Evolutionary conservation across 2,888 invertebrate genomes (phyloP), one percentile per base, ranked within the genome.

Genomic region (Drosophila putrida): DNA sequence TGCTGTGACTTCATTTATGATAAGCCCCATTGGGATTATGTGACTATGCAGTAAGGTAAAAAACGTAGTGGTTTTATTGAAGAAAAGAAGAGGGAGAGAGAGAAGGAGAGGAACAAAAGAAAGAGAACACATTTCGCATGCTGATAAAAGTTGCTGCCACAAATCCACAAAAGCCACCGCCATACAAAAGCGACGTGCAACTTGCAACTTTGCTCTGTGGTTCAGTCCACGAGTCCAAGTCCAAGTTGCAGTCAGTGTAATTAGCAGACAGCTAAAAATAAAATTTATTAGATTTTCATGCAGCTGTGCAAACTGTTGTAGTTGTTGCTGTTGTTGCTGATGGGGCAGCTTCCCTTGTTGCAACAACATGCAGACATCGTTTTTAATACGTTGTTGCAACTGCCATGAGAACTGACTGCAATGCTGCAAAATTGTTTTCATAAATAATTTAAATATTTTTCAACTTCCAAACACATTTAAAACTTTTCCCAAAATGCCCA

Each of bases 181-280:
- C 43, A 33, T 66, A 35, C 59, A 62, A 47, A 33, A 27, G 41
- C 51, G 25, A 33, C 75, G 53, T 64, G 70, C 75, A 84, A 67
- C 73, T 53, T 64, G 70, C 75, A 84, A 67, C 73, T 53, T 67
- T 60, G 25, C 33, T 27, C 43, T 58, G 51, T 46, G 61, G 43
- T 63, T 61, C 44, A 50, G 41, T 35, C 33, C 27, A 10, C 25
- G 38, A 46, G 25, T 50, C 25, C 50, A 10, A 31, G 49, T 49
- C 2, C 9, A 20, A 49, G 58, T 51, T 9, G 28, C 62, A 50
- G 63, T 53, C 62, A 53, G 63, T 55, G 63, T 80, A 83, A 83
- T 83, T 83, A 83, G 88, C 75, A 63, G 71, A 63, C 67, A 71
- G 89, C 83, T 88, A 82, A 86, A 84, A 87, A 88, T 84, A 86